These are phyloP conservation scores for Halocaridina rubra DNA, from an alignment of 2,888 invertebrate species.

Conservation along the genomic window DNA sequence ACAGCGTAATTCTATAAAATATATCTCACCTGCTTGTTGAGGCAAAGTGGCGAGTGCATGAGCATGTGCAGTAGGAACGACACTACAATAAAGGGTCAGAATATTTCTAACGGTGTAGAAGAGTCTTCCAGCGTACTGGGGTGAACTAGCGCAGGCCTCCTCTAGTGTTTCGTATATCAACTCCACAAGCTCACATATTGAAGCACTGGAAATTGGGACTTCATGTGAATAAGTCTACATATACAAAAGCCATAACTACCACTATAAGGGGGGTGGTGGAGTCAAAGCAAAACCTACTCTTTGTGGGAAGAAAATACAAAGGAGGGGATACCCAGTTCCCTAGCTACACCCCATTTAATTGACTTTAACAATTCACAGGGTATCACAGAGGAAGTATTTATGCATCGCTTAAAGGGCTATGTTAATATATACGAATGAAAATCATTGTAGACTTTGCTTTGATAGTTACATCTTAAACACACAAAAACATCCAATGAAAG, in stretches of 20 bases:
- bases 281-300: too few relatives aligned
- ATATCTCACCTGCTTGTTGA: constrained; percentile 82
- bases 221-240: too few relatives aligned
- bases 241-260: too few relatives aligned
- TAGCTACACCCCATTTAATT: too few relatives aligned
- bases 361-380: too few relatives aligned
- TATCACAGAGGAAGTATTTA: background rate
- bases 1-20: too few relatives aligned
- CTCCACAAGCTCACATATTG: constrained; percentile 75
- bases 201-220: too few relatives aligned
- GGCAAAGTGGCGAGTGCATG: constrained; percentile 85
- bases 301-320: too few relatives aligned
- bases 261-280: too few relatives aligned
- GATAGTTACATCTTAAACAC: background rate
- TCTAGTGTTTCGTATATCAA: constrained; percentile 76
- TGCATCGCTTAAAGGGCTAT: background rate
- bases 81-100: constrained; percentile 80
- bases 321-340: too few relatives aligned
- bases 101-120: constrained; percentile 79
- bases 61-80: constrained; percentile 84
- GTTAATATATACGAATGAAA: background rate
- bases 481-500: background rate
- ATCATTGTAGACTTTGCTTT: background rate
- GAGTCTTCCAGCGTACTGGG: constrained; percentile 75
- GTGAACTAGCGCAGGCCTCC: constrained; percentile 75